phyloP scores from a whole-genome alignment of 2,888 invertebrate genomes.

The Metopia argyrocephala region DNA sequence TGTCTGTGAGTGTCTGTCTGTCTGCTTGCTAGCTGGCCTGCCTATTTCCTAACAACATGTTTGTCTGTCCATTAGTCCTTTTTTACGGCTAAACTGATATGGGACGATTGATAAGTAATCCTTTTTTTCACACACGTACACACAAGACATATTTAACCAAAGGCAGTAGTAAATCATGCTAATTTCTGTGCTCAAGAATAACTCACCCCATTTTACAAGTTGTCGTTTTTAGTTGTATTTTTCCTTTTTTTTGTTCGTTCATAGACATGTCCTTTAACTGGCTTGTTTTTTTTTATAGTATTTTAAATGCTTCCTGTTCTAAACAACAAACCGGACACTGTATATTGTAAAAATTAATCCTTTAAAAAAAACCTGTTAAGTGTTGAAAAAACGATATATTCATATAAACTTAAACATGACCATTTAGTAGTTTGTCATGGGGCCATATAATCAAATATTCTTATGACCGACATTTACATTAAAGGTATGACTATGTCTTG shows the following conservation, averaged over 20 bases:
- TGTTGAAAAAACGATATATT: too few species aligned
- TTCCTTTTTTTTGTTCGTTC: neutral
- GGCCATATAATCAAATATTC: neutral
- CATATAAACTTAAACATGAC: too few species aligned
- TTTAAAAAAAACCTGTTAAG: too few species aligned
- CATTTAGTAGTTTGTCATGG: neutral
- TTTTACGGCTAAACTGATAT: constrained; percentile 44
- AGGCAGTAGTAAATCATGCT: constrained; percentile 63
- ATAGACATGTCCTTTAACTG: constrained; percentile 35
- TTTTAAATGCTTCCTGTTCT: constrained; percentile 60
- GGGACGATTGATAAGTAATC: constrained; percentile 59
- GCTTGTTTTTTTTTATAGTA: constrained; percentile 42
- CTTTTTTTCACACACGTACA: constrained; percentile 34
- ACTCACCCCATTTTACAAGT: constrained; percentile 47
- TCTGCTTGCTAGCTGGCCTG: neutral
- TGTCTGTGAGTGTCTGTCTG: constrained; percentile 14
- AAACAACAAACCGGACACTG: constrained; percentile 57
- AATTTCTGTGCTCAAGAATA: constrained; percentile 51
- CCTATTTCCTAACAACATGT: too few species aligned
- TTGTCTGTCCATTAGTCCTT: neutral
- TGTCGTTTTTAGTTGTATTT: neutral
- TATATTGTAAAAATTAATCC: too few species aligned
- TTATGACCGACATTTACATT: constrained; percentile 38
- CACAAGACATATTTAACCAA: constrained; percentile 51
- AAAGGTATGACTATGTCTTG: constrained; percentile 57